Conservation (phyloP, 1,140 invertebrate genomes). For the Caenorhabditis remanei region DNA sequence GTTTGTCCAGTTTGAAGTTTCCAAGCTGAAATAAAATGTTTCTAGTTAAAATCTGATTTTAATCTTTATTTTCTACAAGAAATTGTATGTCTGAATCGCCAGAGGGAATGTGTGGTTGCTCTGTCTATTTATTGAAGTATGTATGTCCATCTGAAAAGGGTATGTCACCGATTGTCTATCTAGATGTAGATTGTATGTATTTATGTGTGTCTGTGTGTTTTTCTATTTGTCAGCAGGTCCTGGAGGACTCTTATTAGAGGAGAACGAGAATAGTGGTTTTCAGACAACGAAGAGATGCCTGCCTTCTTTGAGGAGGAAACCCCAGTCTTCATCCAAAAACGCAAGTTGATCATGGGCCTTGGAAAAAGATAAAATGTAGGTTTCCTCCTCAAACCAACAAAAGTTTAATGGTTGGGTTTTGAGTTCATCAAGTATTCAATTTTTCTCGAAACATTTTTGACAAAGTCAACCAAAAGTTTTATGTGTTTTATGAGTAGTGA, state of each 20-base stretch:
- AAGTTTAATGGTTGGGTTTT: background rate
- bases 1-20: constrained; percentile 24
- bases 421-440: constrained; percentile 39
- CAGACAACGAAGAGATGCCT: constrained; percentile 25
- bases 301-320: background rate
- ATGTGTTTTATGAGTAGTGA: constrained; percentile 31
- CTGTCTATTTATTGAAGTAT: background rate
- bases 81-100: background rate
- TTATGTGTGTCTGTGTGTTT: constrained; percentile 1
- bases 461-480: background rate
- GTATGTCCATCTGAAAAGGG: background rate
- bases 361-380: constrained; percentile 40
- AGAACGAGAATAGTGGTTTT: background rate
- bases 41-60: constrained; percentile 7
- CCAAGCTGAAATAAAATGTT: constrained; percentile 49
- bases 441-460: background rate
- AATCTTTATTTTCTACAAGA: background rate
- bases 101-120: background rate
- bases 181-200: constrained; percentile 1
- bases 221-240: background rate
- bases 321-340: constrained; percentile 21
- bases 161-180: background rate
- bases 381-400: background rate
- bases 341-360: constrained; percentile 28
- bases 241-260: background rate